Percentiles rank a stretch among this genome's conserved stretches.
Conservation (phyloP, 2,888 invertebrate species). For the Spodoptera littoralis region DNA sequence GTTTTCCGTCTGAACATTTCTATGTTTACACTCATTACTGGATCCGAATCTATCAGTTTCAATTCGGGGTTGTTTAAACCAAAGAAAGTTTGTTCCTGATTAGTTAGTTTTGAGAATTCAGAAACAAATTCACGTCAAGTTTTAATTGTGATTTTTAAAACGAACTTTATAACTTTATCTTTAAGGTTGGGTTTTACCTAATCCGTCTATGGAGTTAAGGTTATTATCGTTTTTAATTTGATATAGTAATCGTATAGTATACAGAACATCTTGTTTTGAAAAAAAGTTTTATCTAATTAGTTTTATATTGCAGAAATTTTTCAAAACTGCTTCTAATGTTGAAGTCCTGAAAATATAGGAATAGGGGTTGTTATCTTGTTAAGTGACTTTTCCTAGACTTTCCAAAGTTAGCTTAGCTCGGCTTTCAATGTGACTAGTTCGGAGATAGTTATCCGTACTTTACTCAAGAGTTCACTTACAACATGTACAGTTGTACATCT, state of each 20-base stretch:
- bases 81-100: slow-evolving; percentile 23
- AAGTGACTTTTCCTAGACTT: slow-evolving; percentile 9
- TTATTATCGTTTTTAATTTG: no score
- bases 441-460: slow-evolving; percentile 6
- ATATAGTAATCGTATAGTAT: no score
- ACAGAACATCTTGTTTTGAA: no score
- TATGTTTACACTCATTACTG: slow-evolving; percentile 32
- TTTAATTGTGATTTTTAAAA: no score
- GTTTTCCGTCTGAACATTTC: slow-evolving; percentile 13
- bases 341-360: neutral
- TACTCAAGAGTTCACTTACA: slow-evolving; percentile 1
- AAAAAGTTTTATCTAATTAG: neutral
- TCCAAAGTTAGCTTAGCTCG: slow-evolving; percentile 13
- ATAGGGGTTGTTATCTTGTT: slow-evolving; percentile 25
- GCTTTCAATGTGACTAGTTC: slow-evolving; percentile 22
- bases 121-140: neutral
- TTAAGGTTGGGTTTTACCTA: no score
- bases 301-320: no score
- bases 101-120: slow-evolving; percentile 20
- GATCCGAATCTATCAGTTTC: slow-evolving; percentile 19
- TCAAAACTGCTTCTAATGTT: neutral
- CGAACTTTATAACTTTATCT: no score
- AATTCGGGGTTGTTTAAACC: slow-evolving; percentile 20
- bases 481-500: neutral
- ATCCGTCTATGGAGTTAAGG: no score